Conservation (phyloP, 2,888 invertebrate species). For the Cremastinae sp. region DNA sequence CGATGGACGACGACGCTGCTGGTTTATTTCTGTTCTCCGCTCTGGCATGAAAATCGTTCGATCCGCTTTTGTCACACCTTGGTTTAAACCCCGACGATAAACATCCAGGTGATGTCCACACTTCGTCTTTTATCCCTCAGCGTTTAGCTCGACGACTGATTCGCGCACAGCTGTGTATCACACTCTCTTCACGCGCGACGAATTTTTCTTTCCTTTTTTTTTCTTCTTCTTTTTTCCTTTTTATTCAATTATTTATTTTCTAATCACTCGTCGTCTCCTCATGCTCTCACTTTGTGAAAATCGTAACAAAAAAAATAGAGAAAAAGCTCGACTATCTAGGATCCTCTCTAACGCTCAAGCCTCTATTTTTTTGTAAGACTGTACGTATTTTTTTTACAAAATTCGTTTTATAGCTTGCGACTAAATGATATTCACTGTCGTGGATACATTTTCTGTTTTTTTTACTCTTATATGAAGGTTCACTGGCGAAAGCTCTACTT, state of each 20-base stretch:
- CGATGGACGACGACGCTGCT: constrained; percentile 35
- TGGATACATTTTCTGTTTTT: constrained; percentile 18
- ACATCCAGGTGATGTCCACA: constrained; percentile 46
- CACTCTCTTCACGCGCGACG: constrained; percentile 27
- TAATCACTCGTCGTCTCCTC: background rate
- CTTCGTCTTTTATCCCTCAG: constrained; percentile 46
- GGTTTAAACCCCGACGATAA: constrained; percentile 46
- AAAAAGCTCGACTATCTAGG: constrained; percentile 53
- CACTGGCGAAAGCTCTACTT: constrained; percentile 55
- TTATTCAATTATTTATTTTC: constrained; percentile 9
- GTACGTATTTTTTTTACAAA: constrained; percentile 19
- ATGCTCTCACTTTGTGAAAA: constrained; percentile 15
- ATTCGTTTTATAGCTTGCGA: constrained; percentile 22
- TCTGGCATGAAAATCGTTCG: constrained; percentile 67
- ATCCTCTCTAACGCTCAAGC: constrained; percentile 56
- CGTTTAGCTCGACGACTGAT: constrained; percentile 32
- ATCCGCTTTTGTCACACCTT: constrained; percentile 60
- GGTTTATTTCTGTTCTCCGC: constrained; percentile 66
- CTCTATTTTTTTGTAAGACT: constrained; percentile 21
- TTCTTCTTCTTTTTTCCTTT: background rate
- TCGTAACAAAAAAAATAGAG: constrained; percentile 32
- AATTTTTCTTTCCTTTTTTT: constrained; percentile 27
- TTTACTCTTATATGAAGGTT: constrained; percentile 30
- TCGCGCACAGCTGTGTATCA: constrained; percentile 12
- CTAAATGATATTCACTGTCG: constrained; percentile 37